Evolutionary conservation across 2,888 invertebrate genomes (phyloP).

Genomic region (Campoplex nolae): DNA sequence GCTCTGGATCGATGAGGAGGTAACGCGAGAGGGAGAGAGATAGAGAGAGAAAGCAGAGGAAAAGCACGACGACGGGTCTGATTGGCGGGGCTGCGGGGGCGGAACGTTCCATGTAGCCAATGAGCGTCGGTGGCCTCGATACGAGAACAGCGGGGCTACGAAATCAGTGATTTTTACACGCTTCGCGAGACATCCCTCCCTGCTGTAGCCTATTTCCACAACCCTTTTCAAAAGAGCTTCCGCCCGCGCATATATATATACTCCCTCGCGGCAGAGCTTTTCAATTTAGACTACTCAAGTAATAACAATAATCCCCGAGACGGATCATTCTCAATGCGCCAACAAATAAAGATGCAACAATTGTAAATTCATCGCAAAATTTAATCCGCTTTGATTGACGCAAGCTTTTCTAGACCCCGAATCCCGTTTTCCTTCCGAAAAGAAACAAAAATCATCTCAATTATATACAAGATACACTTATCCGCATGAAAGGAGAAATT

Average conservation of each 20-base stretch:
- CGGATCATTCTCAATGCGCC: neutral
- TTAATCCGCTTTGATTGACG: neutral
- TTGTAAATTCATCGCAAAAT: neutral
- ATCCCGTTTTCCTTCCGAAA: neutral
- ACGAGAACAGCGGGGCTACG: constrained; percentile 75
- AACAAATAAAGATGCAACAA: neutral
- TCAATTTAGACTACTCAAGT: neutral
- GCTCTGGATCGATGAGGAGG: constrained; percentile 63
- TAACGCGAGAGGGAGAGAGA: constrained; percentile 42
- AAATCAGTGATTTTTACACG: constrained; percentile 84
- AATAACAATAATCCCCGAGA: neutral
- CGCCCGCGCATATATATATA: neutral
- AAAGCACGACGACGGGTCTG: constrained; percentile 75
- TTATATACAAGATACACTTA: neutral
- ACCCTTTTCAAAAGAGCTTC: constrained; percentile 22
- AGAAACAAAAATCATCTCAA: neutral
- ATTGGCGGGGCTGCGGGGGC: constrained; percentile 84
- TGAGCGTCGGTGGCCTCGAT: constrained; percentile 82
- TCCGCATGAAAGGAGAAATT: constrained; percentile 39
- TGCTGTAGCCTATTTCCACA: constrained; percentile 16
- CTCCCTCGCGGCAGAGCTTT: neutral
- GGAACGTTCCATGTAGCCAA: constrained; percentile 81
- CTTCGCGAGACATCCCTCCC: constrained; percentile 58
- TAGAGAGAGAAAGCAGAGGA: constrained; percentile 70
- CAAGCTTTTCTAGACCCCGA: neutral